Base-by-base conservation (phyloP, 1,140 invertebrate species). In the Meloidogyne floridensis region DNA sequence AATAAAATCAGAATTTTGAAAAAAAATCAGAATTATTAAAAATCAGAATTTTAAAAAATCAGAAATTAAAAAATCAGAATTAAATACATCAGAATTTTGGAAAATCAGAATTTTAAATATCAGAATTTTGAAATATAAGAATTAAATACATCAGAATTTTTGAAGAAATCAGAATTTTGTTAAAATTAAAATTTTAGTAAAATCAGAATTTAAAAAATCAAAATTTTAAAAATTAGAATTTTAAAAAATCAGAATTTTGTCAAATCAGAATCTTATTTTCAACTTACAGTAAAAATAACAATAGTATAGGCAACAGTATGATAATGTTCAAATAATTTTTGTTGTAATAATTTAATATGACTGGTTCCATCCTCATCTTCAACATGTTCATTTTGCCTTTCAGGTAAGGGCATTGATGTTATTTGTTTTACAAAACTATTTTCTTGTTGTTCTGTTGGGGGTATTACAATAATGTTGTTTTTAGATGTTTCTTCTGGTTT, bases 301-400 rank as follows among this genome's bases (percentile, higher is more conserved):
- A 86, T 10, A 15, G 80, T 51, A 76, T 86, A 86, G 42, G 85
- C 85, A 53, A 87, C 53, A 56, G 80, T 78, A 42, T 85, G 79
- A 65, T 86, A 86, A 59, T 86, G 56, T 53, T 85, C 83, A 65
- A 87, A 86, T n/a, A 87, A 43, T 54, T 79, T 80, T 53, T 83
- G 74, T 75, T 86, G 86, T n/a, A 86, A 65, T 65, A 65, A 18
- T 65, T 65, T 65, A 65, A 65, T n/a, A 65, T 65, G 59, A 65
- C n/a, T 65, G n/a, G 2, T 59, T 59, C 15, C 59, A 65, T 18
- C 15, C n/a, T 65, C 59, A 5, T 11, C 13, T 15, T 5, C n/a
- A 5, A 13, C 15, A n/a, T 5, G 15, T n/a, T 65, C 59, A 65
- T 65, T 65, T 65, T 65, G 59, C 59, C 59, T 65, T n/a, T 65